A percentile compares a stretch with the other conserved stretches of the same genome.
Evolutionary conservation across 2,797 vertebrate genomes (phyloP).

Genomic region (Rhinogobio ventralis): DNA sequence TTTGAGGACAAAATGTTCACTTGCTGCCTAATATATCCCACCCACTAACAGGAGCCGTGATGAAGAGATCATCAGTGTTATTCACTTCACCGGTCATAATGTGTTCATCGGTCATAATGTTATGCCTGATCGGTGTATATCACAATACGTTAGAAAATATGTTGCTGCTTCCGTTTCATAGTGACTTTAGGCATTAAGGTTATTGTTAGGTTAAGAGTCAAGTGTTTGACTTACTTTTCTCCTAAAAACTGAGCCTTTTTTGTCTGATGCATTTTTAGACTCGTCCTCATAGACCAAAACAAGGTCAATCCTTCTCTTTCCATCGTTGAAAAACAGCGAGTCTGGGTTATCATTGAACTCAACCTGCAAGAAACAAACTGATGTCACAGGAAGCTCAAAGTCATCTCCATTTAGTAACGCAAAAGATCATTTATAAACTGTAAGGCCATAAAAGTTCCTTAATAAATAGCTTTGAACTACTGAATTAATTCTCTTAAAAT

Average conservation of each 20-base stretch:
- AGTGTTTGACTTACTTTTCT: constrained; percentile 77
- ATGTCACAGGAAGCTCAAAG: constrained; percentile 45
- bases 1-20: too few species aligned
- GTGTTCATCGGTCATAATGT: too few species aligned
- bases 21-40: too few species aligned
- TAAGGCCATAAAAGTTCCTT: not conserved
- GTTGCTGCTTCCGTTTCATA: not conserved
- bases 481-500: not conserved
- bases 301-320: constrained; percentile 88
- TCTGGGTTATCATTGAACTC: constrained; percentile 86
- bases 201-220: not conserved
- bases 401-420: not conserved
- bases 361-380: constrained; percentile 76
- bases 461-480: too few species aligned
- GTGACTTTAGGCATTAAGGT: not conserved
- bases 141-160: not conserved
- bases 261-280: constrained; percentile 82
- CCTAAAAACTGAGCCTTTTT: constrained; percentile 76
- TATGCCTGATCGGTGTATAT: not conserved
- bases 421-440: not conserved
- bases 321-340: constrained; percentile 91
- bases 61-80: too few species aligned
- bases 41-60: too few species aligned
- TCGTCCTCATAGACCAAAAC: constrained; percentile 93
- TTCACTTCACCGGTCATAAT: too few species aligned